Evolutionary conservation across 2,888 invertebrate species (phyloP), one percentile per base, ranked within the genome.

Genomic region (Euproctis similis): DNA sequence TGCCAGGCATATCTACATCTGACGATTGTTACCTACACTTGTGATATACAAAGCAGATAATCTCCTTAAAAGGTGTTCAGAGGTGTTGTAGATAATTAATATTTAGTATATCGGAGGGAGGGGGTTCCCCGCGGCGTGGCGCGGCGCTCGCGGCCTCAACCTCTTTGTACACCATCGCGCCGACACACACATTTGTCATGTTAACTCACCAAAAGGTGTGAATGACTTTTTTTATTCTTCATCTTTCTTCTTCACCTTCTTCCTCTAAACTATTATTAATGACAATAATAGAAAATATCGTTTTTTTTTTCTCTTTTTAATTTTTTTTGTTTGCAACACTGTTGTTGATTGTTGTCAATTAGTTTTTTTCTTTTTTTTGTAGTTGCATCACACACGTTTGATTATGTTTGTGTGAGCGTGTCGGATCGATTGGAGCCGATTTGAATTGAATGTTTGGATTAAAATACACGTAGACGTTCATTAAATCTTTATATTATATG

Each of bases 301-400:
- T 80, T 80, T 77, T 77, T 81, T 80, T 65, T n/a, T n/a, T n/a
- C n/a, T n/a, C n/a, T n/a, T n/a, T n/a, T n/a, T n/a, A n/a, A n/a
- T n/a, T n/a, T n/a, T n/a, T n/a, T n/a, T n/a, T n/a, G n/a, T n/a
- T 72, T 71, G 61, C 68, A 68, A 65, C 68, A 68, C 55, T 72
- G 73, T 74, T 78, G 81, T 74, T 78, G 81, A 80, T 82, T 80
- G 78, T 78, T 77, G 77, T 80, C 82, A 81, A 78, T 82, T 81
- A 77, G 71, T 72, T 80, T 80, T 80, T 78, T 80, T n/a, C n/a
- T n/a, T n/a, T n/a, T n/a, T n/a, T n/a, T n/a, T n/a, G n/a, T n/a
- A n/a, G 73, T 74, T 64, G 55, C 53, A 59, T 57, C 64, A 59
- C 48, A 53, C 51, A 58, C 57, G 62, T 73, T 68, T 65, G 67